phyloP scores from a whole-genome alignment of 2,113 vertebrate genomes.

The Turnix velox region DNA sequence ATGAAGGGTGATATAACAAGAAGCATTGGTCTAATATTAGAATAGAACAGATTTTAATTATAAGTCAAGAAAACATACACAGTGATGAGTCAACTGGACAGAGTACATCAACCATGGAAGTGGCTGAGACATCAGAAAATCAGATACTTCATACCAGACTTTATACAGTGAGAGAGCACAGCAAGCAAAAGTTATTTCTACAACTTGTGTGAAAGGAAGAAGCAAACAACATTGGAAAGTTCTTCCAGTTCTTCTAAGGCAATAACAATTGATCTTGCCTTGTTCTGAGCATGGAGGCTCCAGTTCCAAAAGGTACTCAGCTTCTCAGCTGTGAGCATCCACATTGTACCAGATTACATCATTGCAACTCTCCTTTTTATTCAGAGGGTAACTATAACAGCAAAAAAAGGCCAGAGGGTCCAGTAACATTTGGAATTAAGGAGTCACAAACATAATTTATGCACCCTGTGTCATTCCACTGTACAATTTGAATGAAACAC shows the following conservation, averaged over 20 bases:
- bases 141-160: not conserved
- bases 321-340: not conserved
- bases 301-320: not conserved
- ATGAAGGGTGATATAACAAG: conserved; percentile 50
- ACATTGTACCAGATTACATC: not conserved
- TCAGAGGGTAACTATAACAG: not conserved
- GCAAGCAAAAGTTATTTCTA: not conserved
- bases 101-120: conserved; percentile 23
- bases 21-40: conserved; percentile 47
- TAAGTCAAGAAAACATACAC: conserved; percentile 47
- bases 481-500: not conserved
- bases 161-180: not conserved
- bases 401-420: not conserved
- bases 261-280: not conserved
- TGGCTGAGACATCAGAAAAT: conserved; percentile 19
- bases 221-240: fast-evolving
- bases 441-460: not conserved
- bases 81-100: conserved; percentile 53
- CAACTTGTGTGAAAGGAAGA: not conserved
- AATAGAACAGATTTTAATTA: conserved; percentile 51
- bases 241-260: not conserved
- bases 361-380: not conserved
- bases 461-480: not conserved
- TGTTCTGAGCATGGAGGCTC: not conserved
- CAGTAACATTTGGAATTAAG: not conserved